Evolutionary conservation across 1,140 invertebrate genomes (phyloP).

Genomic region (Oryctes rhinoceros): DNA sequence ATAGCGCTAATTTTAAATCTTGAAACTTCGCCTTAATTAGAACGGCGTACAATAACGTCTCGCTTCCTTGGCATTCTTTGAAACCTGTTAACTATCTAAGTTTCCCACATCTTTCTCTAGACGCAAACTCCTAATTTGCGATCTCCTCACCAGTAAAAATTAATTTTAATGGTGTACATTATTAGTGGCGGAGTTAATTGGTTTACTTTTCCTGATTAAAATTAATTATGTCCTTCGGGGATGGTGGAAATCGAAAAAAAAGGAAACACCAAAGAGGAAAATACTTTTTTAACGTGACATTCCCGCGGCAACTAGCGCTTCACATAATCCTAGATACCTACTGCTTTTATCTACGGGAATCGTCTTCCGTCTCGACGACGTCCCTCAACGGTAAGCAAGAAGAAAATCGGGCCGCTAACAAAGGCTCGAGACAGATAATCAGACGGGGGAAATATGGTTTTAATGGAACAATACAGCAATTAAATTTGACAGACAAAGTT

Average conservation of each 20-base stretch:
- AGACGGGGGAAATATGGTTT: slow-evolving; percentile 40
- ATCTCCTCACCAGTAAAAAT: neutral
- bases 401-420: slow-evolving; percentile 15
- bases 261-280: neutral
- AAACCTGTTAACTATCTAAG: neutral
- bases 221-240: neutral
- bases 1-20: no score
- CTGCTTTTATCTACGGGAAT: neutral
- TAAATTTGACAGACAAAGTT: slow-evolving; percentile 42
- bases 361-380: no score
- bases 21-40: no score
- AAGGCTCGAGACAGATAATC: slow-evolving; percentile 37
- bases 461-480: slow-evolving; percentile 43
- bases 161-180: neutral
- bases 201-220: slow-evolving; percentile 19
- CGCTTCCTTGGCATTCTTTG: neutral
- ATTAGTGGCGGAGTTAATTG: neutral
- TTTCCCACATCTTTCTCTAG: neutral
- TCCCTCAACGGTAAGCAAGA: neutral
- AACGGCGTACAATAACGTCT: no score
- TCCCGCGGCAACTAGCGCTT: neutral
- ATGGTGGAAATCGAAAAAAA: neutral
- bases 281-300: neutral
- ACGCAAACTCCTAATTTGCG: neutral
- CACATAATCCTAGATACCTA: neutral